Evolutionary conservation across 2,113 vertebrate species (phyloP).

Genomic region (Hydrochoerus hydrochaeris): DNA sequence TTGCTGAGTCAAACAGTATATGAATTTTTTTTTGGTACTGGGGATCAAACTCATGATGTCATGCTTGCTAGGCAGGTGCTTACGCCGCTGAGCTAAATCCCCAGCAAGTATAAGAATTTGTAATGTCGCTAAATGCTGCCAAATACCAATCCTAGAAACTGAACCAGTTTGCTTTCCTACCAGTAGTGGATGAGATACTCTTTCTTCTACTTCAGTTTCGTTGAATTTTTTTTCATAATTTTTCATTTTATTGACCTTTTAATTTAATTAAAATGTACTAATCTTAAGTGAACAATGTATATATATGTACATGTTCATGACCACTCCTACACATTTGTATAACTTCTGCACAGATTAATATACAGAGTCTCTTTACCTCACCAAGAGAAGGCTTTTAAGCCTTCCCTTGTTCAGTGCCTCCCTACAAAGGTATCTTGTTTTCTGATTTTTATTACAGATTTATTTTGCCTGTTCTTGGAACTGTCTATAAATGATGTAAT

Average conservation of each 20-base stretch:
- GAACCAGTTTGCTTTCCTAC: not conserved
- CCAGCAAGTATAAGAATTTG: not conserved
- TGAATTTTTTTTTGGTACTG: not conserved
- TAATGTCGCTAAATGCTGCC: not conserved
- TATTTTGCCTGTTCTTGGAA: not conserved
- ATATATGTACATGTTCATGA: too few species aligned
- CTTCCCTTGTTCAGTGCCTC: not conserved
- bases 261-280: slow-evolving; percentile 14
- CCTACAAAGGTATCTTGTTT: not conserved
- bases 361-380: not conserved
- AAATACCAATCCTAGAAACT: not conserved
- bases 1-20: not conserved
- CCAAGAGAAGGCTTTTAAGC: not conserved
- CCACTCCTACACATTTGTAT: not conserved
- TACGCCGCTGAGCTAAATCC: too few species aligned
- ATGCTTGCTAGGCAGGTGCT: too few species aligned
- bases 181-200: not conserved
- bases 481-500: not conserved
- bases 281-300: not conserved
- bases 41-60: too few species aligned
- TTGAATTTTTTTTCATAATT: not conserved
- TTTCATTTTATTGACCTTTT: slow-evolving; percentile 10
- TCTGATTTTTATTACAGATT: not conserved
- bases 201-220: not conserved
- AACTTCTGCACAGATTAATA: not conserved